phyloP scores from a whole-genome alignment of 37 sponge, comb jelly and placozoan genomes.

The Tethya wilhelma region DNA sequence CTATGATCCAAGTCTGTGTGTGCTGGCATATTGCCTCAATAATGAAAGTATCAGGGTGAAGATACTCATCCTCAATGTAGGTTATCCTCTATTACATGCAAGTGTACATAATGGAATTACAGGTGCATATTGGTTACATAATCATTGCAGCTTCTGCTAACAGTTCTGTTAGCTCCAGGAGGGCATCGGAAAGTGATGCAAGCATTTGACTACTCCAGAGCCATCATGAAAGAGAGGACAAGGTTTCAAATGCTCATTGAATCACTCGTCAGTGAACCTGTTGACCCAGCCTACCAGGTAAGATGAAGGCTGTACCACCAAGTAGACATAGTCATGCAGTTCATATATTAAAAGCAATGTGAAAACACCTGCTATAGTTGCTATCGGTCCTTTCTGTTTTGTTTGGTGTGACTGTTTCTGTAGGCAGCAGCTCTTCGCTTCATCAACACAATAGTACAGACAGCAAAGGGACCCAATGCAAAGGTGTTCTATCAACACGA shows the following conservation, averaged over 20 bases:
- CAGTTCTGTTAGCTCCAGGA: constrained; percentile 68
- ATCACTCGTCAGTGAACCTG: constrained; percentile 68
- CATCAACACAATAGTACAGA: constrained; percentile 84
- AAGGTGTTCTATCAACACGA: constrained; percentile 89
- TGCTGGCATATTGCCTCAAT: constrained; percentile 54
- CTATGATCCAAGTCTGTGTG: constrained; percentile 66
- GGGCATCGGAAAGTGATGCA: constrained; percentile 74
- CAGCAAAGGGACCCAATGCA: constrained; percentile 56
- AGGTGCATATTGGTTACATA: not conserved
- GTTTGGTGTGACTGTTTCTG: not conserved
- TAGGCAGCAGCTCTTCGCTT: constrained; percentile 76
- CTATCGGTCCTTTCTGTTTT: too few species aligned
- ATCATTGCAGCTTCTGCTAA: constrained; percentile 56
- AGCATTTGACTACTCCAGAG: constrained; percentile 68
- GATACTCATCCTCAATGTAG: constrained; percentile 71
- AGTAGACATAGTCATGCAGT: not conserved
- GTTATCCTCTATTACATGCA: too few species aligned
- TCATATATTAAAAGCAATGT: not conserved
- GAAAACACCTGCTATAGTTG: not conserved
- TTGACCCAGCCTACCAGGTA: constrained; percentile 78
- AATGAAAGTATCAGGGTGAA: constrained; percentile 28
- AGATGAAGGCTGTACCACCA: too few species aligned
- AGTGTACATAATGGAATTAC: not conserved
- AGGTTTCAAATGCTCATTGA: constrained; percentile 58
- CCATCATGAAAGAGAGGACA: constrained; percentile 50